Evolutionary conservation across 2,797 vertebrate genomes (phyloP).

Genomic region (Melanotaenia maccullochi): DNA sequence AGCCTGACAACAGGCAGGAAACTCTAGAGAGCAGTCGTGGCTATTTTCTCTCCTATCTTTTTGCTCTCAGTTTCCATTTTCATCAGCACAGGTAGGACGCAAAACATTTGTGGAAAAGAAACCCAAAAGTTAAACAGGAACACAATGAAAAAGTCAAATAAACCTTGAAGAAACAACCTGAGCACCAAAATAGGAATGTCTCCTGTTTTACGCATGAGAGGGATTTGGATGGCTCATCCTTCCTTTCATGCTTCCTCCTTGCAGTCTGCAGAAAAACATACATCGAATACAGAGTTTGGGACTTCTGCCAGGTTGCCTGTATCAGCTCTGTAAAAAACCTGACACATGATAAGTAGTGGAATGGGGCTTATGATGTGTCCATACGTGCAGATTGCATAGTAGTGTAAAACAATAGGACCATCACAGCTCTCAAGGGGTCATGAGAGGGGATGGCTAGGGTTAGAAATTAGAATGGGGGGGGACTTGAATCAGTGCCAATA

Average conservation of each 20-base stretch:
- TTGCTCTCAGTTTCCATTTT: slow-evolving; percentile 67
- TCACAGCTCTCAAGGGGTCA: slow-evolving; percentile 46
- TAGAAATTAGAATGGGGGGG: slow-evolving; percentile 27
- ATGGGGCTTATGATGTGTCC: slow-evolving; percentile 41
- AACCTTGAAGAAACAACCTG: slow-evolving; percentile 56
- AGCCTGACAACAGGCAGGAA: slow-evolving; percentile 77
- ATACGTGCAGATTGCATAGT: slow-evolving; percentile 65
- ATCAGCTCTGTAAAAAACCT: not conserved
- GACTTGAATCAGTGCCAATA: slow-evolving; percentile 55
- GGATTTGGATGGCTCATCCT: slow-evolving; percentile 66
- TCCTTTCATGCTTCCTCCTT: slow-evolving; percentile 58
- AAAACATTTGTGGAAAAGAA: slow-evolving; percentile 30
- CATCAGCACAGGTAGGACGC: slow-evolving; percentile 56
- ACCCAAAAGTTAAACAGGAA: slow-evolving; percentile 26
- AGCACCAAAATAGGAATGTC: slow-evolving; percentile 56
- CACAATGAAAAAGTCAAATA: slow-evolving; percentile 49
- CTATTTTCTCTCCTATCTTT: slow-evolving; percentile 71
- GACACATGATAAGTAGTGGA: slow-evolving; percentile 38
- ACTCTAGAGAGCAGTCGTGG: slow-evolving; percentile 72
- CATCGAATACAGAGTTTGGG: slow-evolving; percentile 18
- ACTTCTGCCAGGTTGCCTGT: slow-evolving; percentile 4
- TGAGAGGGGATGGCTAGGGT: slow-evolving; percentile 48
- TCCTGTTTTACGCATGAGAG: slow-evolving; percentile 51
- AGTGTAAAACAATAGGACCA: slow-evolving; percentile 74
- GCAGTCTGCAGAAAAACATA: slow-evolving; percentile 54